phyloP scores from a whole-genome alignment of 2,888 invertebrate species.

The Hyposoter didymator region DNA sequence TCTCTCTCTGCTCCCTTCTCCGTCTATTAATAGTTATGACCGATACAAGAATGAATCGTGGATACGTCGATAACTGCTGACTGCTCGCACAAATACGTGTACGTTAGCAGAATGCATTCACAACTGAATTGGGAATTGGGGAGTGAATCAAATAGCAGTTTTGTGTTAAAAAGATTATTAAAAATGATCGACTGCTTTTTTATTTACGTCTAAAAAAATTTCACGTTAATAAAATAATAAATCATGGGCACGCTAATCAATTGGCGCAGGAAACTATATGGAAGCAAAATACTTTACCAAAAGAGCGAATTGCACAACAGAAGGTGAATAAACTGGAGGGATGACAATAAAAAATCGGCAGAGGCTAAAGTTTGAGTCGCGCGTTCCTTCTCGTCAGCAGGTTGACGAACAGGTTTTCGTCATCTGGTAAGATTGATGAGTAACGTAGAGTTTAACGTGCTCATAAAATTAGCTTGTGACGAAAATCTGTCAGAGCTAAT shows the following conservation, averaged over 20 bases:
- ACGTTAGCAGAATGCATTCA: slow-evolving; percentile 8
- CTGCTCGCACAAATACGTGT: slow-evolving; percentile 38
- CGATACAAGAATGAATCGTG: slow-evolving; percentile 60
- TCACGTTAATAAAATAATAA: not conserved
- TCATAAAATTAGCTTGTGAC: not conserved
- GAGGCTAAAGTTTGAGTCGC: not conserved
- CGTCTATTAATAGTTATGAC: slow-evolving; percentile 59
- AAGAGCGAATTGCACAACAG: not conserved
- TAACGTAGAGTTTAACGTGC: not conserved
- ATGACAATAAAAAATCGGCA: not conserved
- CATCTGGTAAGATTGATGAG: not conserved
- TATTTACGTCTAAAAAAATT: not conserved
- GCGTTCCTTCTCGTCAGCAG: not conserved
- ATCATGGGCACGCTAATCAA: not conserved
- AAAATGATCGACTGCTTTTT: not conserved
- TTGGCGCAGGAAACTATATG: no score
- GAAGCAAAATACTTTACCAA: no score
- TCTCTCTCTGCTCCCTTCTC: not conserved
- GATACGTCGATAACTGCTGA: slow-evolving; percentile 62
- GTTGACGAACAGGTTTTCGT: not conserved
- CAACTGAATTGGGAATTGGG: slow-evolving; percentile 30
- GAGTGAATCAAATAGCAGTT: slow-evolving; percentile 2
- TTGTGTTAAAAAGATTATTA: slow-evolving; percentile 14
- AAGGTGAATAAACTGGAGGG: not conserved
- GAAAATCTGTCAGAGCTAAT: slow-evolving; percentile 15